Evolutionary conservation across 2,888 invertebrate species (phyloP), one percentile per base, ranked within the genome.

Genomic region (Gastracanthus pulcherrimus): DNA sequence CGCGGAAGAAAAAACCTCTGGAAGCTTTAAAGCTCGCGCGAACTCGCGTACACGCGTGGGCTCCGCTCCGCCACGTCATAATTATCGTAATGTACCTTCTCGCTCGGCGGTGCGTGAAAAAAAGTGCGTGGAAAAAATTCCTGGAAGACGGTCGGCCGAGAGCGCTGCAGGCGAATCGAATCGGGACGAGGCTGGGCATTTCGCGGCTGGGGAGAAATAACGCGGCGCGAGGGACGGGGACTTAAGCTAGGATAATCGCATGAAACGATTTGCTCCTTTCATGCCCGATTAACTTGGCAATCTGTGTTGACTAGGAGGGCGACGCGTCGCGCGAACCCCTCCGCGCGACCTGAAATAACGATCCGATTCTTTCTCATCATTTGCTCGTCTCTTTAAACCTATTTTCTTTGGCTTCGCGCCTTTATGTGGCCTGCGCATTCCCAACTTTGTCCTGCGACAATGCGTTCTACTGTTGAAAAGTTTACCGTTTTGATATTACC

Each of bases 221-320:
- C 23, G 48, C 34, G 36, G 26, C n/a, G 80, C 74, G 80, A 78
- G 83, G 81, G 86, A 85, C 85, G 87, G 87, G 86, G 58, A n/a
- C 86, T 86, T 85, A 86, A 86, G 86, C 86, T 81, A n/a, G 87
- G 87, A 89, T 90, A 90, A 90, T 90, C 88, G 88, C 87, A 85
- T 84, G 86, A 88, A 90, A 89, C 90, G 89, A 90, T 91, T 91
- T 88, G 88, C 87, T 89, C 87, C 88, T 87, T 90, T 91, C 89
- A 90, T 89, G 88, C 86, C 88, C 90, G 91, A 91, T 91, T 90
- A 89, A 80, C 84, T 85, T 84, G 77, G 88, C 89, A 88, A 90
- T 90, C 89, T 85, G 83, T 82, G 84, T 82, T 13, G 64, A 74
- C 81, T 82, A 76, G 74, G 83, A 84, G 84, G 80, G 83, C 76